Conservation (phyloP, 2,888 invertebrate species). For the Pyrgus malvae region DNA sequence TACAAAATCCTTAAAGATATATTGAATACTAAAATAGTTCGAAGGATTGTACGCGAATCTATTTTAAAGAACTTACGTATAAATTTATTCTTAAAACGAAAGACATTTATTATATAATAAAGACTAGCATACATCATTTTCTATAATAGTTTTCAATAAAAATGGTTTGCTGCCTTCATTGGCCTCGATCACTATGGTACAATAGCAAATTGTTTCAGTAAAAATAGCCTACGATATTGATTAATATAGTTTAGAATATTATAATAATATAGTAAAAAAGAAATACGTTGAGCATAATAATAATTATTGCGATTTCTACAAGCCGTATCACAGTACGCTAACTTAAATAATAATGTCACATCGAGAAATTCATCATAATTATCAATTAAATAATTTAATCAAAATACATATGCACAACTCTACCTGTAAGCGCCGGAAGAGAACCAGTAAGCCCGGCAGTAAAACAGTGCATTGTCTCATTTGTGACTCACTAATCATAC, state of each 20-base stretch:
- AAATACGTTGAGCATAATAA: slow-evolving; percentile 72
- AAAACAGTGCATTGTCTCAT: slow-evolving; percentile 10
- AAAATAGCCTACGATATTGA: slow-evolving; percentile 41
- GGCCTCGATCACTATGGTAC: slow-evolving; percentile 32
- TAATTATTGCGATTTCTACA: slow-evolving; percentile 59
- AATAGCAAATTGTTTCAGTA: slow-evolving; percentile 33
- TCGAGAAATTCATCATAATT: slow-evolving; percentile 35
- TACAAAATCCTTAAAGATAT: slow-evolving; percentile 54
- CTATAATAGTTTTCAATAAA: slow-evolving; percentile 57
- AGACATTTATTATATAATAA: slow-evolving; percentile 66
- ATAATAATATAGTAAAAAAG: slow-evolving; percentile 48
- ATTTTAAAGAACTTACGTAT: slow-evolving; percentile 62
- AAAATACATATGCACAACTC: slow-evolving; percentile 6
- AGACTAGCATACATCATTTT: slow-evolving; percentile 80
- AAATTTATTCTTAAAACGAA: slow-evolving; percentile 53
- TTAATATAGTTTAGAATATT: slow-evolving; percentile 36
- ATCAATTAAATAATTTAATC: no score
- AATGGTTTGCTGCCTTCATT: slow-evolving; percentile 44
- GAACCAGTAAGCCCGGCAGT: slow-evolving; percentile 1
- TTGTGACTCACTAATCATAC: slow-evolving; percentile 23
- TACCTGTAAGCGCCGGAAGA: background rate
- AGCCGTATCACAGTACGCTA: slow-evolving; percentile 79
- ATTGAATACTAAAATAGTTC: slow-evolving; percentile 59
- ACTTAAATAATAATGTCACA: slow-evolving; percentile 57
- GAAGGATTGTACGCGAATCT: slow-evolving; percentile 52